These are phyloP conservation scores for Xiphophorus maculatus DNA, from an alignment of 2,113 vertebrate genomes.

Conservation along the genomic window DNA sequence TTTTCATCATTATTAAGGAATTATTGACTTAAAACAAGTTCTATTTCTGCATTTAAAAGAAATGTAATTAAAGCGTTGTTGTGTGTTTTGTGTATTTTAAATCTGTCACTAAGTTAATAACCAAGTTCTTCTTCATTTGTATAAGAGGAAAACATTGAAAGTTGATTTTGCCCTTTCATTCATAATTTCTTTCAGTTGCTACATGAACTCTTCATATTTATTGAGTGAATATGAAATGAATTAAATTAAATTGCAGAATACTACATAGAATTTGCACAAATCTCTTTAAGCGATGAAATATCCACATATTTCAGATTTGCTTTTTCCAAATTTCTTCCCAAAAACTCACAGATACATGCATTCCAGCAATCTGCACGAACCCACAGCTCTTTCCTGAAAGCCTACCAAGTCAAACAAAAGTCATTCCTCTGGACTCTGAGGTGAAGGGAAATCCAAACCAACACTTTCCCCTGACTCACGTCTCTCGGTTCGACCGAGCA, in stretches of 20 bases:
- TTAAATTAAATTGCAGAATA: neutral
- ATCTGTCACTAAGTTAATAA: too few species aligned
- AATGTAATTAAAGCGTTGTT: too few species aligned
- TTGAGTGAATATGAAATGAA: too few species aligned
- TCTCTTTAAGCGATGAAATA: neutral
- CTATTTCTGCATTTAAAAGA: too few species aligned
- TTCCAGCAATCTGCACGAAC: conserved; percentile 74
- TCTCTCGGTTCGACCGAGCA: conserved; percentile 49
- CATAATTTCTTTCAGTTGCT: too few species aligned
- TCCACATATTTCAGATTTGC: conserved; percentile 27
- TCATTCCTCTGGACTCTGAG: conserved; percentile 65
- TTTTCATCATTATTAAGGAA: too few species aligned
- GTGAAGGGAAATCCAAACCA: conserved; percentile 74
- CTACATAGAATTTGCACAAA: neutral
- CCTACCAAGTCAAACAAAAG: conserved; percentile 77
- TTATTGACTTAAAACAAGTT: too few species aligned
- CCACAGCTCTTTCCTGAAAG: conserved; percentile 66
- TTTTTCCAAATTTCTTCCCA: conserved; percentile 36
- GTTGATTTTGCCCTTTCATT: too few species aligned
- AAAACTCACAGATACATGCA: conserved; percentile 67
- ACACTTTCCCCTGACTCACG: conserved; percentile 63
- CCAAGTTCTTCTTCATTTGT: too few species aligned
- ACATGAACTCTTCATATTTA: too few species aligned
- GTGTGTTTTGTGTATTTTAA: too few species aligned
- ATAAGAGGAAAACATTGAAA: too few species aligned